These are phyloP conservation scores for Dicranocentrus wangi DNA, from an alignment of 2,888 invertebrate genomes.

Conservation along the genomic window DNA sequence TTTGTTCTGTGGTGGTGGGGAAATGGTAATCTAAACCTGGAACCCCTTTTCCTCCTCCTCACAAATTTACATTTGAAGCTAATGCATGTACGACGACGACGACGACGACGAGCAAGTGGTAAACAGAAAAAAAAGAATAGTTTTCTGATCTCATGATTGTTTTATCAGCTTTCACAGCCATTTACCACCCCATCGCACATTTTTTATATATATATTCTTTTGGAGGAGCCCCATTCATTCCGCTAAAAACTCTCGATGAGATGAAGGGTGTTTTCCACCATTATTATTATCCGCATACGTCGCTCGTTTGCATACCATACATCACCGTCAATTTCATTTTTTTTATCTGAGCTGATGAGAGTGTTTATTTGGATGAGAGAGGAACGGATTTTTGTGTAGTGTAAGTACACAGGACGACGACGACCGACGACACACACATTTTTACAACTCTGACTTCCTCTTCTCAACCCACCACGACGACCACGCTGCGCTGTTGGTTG, in stretches of 20 bases:
- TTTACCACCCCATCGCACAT: constrained; percentile 63
- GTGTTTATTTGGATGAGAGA: neutral
- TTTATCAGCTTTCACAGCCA: constrained; percentile 68
- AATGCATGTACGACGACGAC: too few relatives aligned
- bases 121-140: neutral
- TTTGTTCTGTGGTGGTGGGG: too few relatives aligned
- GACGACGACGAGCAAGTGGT: too few relatives aligned
- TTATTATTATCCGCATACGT: neutral
- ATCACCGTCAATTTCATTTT: constrained; percentile 46
- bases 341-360: constrained; percentile 39
- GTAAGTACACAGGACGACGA: too few relatives aligned
- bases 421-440: too few relatives aligned
- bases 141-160: constrained; percentile 59
- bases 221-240: neutral
- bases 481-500: too few relatives aligned
- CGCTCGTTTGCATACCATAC: neutral
- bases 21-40: too few relatives aligned
- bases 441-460: neutral
- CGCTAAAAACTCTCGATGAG: too few relatives aligned
- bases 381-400: neutral
- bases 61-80: too few relatives aligned
- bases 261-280: neutral
- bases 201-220: constrained; percentile 48
- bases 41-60: too few relatives aligned
- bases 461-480: neutral